Conservation (phyloP, 2,113 vertebrate genomes). For the Narcine bancroftii region DNA sequence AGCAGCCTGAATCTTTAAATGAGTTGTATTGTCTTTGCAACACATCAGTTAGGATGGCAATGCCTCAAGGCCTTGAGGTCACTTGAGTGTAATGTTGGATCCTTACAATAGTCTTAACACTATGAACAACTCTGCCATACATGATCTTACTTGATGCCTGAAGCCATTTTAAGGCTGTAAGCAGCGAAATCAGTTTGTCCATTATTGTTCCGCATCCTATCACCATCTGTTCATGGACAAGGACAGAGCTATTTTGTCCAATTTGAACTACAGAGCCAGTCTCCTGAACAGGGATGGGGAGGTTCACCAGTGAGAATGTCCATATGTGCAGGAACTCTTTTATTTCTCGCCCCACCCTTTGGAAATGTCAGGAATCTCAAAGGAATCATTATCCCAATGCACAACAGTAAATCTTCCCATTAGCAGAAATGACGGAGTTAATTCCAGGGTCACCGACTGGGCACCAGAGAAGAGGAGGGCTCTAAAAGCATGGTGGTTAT, state of each 20-base stretch:
- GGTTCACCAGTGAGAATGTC: neutral
- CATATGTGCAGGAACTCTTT: neutral
- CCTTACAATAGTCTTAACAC: constrained; percentile 18
- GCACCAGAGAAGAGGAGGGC: neutral
- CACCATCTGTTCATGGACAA: neutral
- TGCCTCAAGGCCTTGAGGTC: neutral
- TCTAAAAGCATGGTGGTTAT: no score
- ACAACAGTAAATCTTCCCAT: neutral
- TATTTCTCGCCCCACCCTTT: neutral
- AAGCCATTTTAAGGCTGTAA: constrained; percentile 24
- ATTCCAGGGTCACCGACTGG: neutral
- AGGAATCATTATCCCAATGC: neutral
- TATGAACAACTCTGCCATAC: constrained; percentile 10
- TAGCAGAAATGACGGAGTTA: neutral
- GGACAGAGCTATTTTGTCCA: neutral
- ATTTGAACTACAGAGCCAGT: neutral
- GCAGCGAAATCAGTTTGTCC: neutral
- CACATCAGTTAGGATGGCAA: neutral
- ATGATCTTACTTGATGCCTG: constrained; percentile 4
- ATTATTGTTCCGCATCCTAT: neutral
- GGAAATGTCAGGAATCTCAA: neutral
- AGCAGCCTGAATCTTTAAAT: neutral
- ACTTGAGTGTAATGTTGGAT: neutral
- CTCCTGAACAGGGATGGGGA: neutral
- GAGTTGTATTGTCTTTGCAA: neutral